Base-by-base conservation (phyloP, 1,140 invertebrate species). In the Aphaenogaster ashmeadi region DNA sequence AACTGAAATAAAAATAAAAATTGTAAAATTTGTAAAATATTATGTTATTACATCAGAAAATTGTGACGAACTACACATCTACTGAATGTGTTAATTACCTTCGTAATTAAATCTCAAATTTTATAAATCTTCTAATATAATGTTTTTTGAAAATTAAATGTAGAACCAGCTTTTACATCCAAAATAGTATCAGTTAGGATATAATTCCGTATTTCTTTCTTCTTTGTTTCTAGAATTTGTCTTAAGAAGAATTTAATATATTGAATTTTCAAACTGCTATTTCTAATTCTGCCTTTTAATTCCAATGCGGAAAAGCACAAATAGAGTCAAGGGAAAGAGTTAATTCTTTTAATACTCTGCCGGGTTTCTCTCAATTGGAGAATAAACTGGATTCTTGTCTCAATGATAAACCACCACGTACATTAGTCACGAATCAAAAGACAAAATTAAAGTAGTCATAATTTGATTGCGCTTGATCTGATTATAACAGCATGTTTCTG, bases 401-500 rank as follows among this genome's bases (percentile, higher is more conserved):
- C 56, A 18, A 15, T 58, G 3, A 27, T 44, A 58, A 60, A 77
- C n/a, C n/a, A 44, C 5, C n/a, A 44, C 5, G 7, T 54, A 13
- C 56, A 27, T 9, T 27, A 79, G 33, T n/a, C 11, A 54, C 52
- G 38, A 56, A 47, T 44, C 15, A 41, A 71, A 81, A 80, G 44
- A 38, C 36, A 21, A 38, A 56, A 71, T 44, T 58, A n/a, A 71
- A 56, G 6, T 5, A 9, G 3, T 27, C 21, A 27, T 50, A 44
- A 81, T 71, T 81, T 71, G 4, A 54, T 81, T 54, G 33, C n/a
- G 3, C 8, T 54, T 52, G 7, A 56, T 13, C 38, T 38, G 21
- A 81, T 81, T 71, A 81, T 56, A 27, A 41, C 2, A n/a, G 60
- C 47, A 8, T 15, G 15, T 21, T 71, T 44, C 50, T 71, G 8